Percentiles rank a stretch among this genome's conserved stretches.
Evolutionary conservation across 2,797 vertebrate genomes (phyloP).

Genomic region (Harpagifer antarcticus): DNA sequence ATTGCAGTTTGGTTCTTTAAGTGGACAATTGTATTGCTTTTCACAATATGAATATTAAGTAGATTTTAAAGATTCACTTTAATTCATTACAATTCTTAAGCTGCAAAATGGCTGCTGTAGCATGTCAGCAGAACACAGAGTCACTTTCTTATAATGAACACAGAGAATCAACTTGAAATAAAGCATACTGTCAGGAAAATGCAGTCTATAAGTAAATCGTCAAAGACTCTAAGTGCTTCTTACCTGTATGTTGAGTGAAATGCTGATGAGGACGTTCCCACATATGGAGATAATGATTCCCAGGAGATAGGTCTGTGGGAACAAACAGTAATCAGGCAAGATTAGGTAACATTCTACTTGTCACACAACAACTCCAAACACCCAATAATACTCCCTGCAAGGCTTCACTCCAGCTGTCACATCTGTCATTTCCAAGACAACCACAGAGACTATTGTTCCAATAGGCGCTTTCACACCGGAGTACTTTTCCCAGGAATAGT

Average conservation of each 20-base stretch:
- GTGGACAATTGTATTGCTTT: background rate
- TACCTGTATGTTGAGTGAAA: slow-evolving; percentile 98
- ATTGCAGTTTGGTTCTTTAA: background rate
- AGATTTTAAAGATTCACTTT: background rate
- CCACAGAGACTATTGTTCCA: slow-evolving; percentile 14
- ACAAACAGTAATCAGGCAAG: slow-evolving; percentile 63
- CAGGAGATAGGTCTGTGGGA: slow-evolving; percentile 89
- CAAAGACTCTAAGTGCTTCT: slow-evolving; percentile 10
- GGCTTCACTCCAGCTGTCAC: slow-evolving; percentile 58
- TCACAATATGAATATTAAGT: background rate
- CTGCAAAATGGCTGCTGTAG: slow-evolving; percentile 12
- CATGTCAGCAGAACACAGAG: slow-evolving; percentile 18
- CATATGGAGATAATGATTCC: slow-evolving; percentile 93
- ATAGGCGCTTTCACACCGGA: no score
- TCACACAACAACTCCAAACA: slow-evolving; percentile 58
- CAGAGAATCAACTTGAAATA: slow-evolving; percentile 8
- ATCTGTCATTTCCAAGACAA: slow-evolving; percentile 61
- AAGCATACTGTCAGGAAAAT: slow-evolving; percentile 10
- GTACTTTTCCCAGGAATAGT: no score
- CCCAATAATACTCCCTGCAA: slow-evolving; percentile 37
- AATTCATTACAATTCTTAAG: background rate
- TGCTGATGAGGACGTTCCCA: slow-evolving; percentile 95
- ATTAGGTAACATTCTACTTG: slow-evolving; percentile 49
- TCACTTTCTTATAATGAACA: slow-evolving; percentile 9
- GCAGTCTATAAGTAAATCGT: slow-evolving; percentile 4